Evolutionary conservation across 2,888 invertebrate genomes (phyloP), one percentile per base, ranked within the genome.

Genomic region (Trilocha varians): DNA sequence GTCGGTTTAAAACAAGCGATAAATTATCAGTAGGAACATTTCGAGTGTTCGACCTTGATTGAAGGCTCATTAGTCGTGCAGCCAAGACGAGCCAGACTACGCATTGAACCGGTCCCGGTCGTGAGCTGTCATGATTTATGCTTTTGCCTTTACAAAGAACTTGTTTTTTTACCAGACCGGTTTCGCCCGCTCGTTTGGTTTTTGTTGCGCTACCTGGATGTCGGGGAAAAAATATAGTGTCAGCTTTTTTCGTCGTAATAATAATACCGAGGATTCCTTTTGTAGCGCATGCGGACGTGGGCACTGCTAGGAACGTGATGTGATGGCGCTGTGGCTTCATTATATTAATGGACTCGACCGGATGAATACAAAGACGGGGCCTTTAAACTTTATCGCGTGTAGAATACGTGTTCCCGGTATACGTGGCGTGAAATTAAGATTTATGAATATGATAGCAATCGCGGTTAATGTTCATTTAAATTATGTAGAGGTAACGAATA

Each of bases 201-300:
- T 72, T 74, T 75, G 76, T 75, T 73, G 70, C 70, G 72, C 77
- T 83, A 83, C 84, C 83, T 84, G 83, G 75, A 70, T 67, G 63
- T 59, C 65, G 55, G 53, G 62, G 61, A 75, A 82, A 77, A 80
- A 78, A 71, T 70, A 68, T 73, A 70, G 74, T 77, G 71, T 77
- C 72, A 76, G 70, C 57, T 70, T 75, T 78, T 78, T 77, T 72
- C 62, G 56, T 63, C 53, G 69, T 77, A 79, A 76, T 83, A 85
- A 84, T 83, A 85, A 85, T 84, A 83, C 62, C 65, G 68, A 73
- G 65, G 79, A 82, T 83, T 82, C 80, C 82, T 78, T 79, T 77
- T 77, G 75, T 75, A 70, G 77, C 71, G 62, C 76, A 80, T 67
- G 78, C 80, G 80, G 80, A 79, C 80, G 77, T 78, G 73, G 74